Conservation (phyloP, 2,113 vertebrate genomes). For the Lanius ludovicianus region DNA sequence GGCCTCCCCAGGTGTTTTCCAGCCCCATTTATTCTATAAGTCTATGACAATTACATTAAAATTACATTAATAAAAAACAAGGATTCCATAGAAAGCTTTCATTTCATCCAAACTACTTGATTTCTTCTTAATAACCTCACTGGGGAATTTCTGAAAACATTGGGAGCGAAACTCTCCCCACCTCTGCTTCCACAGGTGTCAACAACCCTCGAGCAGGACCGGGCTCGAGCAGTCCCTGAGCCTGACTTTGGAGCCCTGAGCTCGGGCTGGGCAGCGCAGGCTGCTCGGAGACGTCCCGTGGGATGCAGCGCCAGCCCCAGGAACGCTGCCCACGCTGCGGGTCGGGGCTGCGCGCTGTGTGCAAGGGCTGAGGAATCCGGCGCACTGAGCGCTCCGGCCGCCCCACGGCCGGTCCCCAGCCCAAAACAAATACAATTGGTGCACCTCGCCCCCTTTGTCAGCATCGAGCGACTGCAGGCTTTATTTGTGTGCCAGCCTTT, state of each 20-base stretch:
- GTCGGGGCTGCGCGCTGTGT: not conserved
- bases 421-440: slow-evolving; percentile 30
- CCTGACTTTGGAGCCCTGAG: not conserved
- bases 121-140: not conserved
- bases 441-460: not conserved
- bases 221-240: not conserved
- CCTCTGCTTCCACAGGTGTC: not conserved
- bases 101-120: not conserved
- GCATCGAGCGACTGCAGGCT: not conserved
- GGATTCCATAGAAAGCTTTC: not conserved
- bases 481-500: slow-evolving; percentile 11
- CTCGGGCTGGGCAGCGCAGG: not conserved
- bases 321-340: not conserved
- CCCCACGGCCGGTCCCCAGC: not conserved
- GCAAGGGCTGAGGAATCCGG: slow-evolving; percentile 30
- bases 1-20: not conserved
- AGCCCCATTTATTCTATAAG: not conserved
- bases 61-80: not conserved
- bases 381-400: not conserved
- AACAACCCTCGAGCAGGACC: not conserved
- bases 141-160: not conserved
- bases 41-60: slow-evolving; percentile 23
- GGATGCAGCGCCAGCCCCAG: not conserved
- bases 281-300: fast-evolving
- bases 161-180: not conserved